phyloP scores from a whole-genome alignment of 1,140 invertebrate genomes.

The Branchinecta lynchi region DNA sequence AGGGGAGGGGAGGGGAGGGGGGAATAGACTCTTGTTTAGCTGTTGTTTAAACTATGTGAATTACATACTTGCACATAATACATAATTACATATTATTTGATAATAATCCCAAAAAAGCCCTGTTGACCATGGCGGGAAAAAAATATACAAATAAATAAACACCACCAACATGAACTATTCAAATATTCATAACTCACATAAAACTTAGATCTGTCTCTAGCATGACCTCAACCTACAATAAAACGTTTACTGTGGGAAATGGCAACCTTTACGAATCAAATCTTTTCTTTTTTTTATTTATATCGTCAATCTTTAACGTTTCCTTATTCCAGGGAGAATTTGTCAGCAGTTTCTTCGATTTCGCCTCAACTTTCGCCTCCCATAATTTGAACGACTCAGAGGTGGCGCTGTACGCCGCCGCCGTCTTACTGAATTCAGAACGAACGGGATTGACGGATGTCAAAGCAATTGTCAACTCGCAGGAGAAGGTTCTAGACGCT shows the following conservation, averaged over 20 bases:
- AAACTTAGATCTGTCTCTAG: too few species aligned
- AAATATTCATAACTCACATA: too few species aligned
- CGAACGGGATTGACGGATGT: constrained; percentile 61
- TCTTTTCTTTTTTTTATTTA: constrained; percentile 20
- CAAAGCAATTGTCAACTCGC: constrained; percentile 55
- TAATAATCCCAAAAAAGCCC: neutral
- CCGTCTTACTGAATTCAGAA: constrained; percentile 64
- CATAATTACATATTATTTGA: too few species aligned
- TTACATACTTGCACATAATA: too few species aligned
- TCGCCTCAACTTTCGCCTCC: constrained; percentile 58
- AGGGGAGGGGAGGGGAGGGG: too few species aligned
- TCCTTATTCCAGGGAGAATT: constrained; percentile 44
- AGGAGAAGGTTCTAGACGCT: constrained; percentile 70
- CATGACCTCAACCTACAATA: too few species aligned
- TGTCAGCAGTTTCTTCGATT: constrained; percentile 53
- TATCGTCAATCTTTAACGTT: neutral
- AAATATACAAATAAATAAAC: too few species aligned
- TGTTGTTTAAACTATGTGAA: too few species aligned
- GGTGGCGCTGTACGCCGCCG: constrained; percentile 70
- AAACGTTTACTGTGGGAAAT: too few species aligned
- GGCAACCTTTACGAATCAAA: neutral
- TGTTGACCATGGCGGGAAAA: neutral
- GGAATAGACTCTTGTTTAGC: too few species aligned
- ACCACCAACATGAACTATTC: too few species aligned
- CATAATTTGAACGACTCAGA: constrained; percentile 73